Evolutionary conservation across 2,888 invertebrate species (phyloP).

Genomic region (Gastrophysa polygoni): DNA sequence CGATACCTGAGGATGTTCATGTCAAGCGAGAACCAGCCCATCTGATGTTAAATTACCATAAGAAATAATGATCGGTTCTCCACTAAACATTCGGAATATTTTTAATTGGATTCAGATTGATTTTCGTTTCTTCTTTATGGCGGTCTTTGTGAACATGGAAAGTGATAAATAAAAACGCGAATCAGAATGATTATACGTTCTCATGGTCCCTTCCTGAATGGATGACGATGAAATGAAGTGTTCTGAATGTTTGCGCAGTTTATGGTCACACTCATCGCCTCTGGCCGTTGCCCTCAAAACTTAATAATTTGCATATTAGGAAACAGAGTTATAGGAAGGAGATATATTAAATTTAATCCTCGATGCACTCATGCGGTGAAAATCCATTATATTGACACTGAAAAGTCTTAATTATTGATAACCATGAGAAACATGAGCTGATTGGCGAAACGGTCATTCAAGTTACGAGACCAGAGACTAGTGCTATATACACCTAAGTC

Average conservation of each 20-base stretch:
- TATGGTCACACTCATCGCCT: not conserved
- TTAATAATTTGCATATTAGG: too few relatives aligned
- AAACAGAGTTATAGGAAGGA: too few relatives aligned
- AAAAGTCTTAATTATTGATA: too few relatives aligned
- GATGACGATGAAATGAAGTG: not conserved
- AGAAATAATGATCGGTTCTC: constrained; percentile 21
- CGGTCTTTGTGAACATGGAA: constrained; percentile 19
- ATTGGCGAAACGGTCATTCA: too few relatives aligned
- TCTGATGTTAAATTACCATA: constrained; percentile 28
- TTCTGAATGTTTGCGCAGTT: not conserved
- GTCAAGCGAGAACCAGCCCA: constrained; percentile 28
- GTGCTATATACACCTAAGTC: too few relatives aligned
- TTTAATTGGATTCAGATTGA: constrained; percentile 32
- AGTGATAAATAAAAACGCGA: not conserved
- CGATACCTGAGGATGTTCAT: constrained; percentile 25
- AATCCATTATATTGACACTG: too few relatives aligned
- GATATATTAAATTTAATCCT: too few relatives aligned
- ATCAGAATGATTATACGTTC: not conserved
- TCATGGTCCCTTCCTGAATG: not conserved
- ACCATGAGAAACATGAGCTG: too few relatives aligned
- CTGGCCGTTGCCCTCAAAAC: too few relatives aligned
- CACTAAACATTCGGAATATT: constrained; percentile 22
- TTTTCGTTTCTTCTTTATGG: constrained; percentile 28
- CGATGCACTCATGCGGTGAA: too few relatives aligned
- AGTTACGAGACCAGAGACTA: too few relatives aligned